Evolutionary conservation across 2,797 vertebrate genomes (phyloP).

Genomic region (Platalea minor): DNA sequence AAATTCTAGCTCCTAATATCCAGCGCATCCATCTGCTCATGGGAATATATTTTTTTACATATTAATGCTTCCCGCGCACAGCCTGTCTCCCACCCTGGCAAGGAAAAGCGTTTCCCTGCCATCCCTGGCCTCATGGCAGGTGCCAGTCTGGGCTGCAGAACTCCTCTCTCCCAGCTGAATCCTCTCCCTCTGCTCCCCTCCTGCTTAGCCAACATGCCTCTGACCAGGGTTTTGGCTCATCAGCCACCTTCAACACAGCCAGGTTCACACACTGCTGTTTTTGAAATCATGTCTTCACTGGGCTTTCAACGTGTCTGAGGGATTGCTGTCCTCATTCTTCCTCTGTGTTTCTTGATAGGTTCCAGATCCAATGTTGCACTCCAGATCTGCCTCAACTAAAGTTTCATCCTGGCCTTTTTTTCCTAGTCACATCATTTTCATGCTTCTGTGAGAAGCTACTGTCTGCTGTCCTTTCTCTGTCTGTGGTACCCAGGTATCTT

Average conservation of each 20-base stretch:
- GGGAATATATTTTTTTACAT: background rate
- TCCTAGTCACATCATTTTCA: background rate
- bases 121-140: background rate
- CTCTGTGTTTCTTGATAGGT: background rate
- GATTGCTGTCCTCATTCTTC: conserved; percentile 1
- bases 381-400: background rate
- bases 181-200: background rate
- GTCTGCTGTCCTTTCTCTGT: background rate
- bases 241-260: background rate
- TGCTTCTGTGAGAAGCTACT: background rate
- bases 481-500: background rate
- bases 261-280: conserved; percentile 35
- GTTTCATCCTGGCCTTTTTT: background rate
- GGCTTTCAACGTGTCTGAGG: conserved; percentile 32
- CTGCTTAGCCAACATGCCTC: background rate
- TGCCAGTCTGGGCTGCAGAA: background rate
- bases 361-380: conserved; percentile 19
- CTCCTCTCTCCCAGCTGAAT: background rate
- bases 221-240: background rate
- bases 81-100: background rate
- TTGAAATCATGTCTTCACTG: background rate
- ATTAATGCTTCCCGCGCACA: background rate
- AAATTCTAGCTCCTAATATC: background rate
- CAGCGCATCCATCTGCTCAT: background rate
- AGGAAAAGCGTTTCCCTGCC: background rate